Evolutionary conservation across 1,140 invertebrate species (phyloP).

Genomic region (Bilobella aurantiaca): DNA sequence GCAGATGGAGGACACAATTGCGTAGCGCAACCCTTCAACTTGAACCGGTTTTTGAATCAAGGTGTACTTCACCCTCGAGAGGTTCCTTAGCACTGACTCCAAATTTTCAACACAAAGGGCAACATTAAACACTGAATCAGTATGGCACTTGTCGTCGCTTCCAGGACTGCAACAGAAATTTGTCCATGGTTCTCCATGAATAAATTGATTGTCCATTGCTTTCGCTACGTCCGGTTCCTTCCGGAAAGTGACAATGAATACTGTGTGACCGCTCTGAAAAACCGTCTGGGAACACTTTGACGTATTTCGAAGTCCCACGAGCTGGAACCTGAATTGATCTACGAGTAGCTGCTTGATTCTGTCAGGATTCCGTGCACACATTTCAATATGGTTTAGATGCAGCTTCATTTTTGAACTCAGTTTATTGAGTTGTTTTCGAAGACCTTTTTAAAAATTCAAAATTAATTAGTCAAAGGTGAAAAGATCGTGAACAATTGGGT

Average conservation of each 20-base stretch:
- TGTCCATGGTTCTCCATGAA: constrained; percentile 34
- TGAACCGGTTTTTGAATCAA: constrained; percentile 38
- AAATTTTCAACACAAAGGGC: constrained; percentile 44
- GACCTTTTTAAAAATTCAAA: too few species aligned
- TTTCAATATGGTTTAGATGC: constrained; percentile 45
- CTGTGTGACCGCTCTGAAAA: constrained; percentile 38
- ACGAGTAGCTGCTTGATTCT: constrained; percentile 34
- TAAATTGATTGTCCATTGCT: not conserved
- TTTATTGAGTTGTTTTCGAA: too few species aligned
- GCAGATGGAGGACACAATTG: constrained; percentile 43
- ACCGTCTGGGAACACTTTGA: constrained; percentile 38
- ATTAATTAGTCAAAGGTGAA: too few species aligned
- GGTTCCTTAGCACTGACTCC: constrained; percentile 33
- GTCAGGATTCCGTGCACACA: constrained; percentile 40
- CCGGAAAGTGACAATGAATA: constrained; percentile 41
- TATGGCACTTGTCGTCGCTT: constrained; percentile 16
- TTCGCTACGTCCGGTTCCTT: not conserved
- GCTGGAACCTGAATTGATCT: constrained; percentile 39
- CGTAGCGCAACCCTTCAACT: constrained; percentile 39
- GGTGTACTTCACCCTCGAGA: constrained; percentile 29
- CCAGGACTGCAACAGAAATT: constrained; percentile 35
- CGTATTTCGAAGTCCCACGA: constrained; percentile 38
- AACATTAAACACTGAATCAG: constrained; percentile 45
- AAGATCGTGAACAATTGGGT: too few species aligned
- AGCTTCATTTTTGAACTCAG: constrained; percentile 27